These are phyloP conservation scores for Pristionchus mayeri DNA, from an alignment of 2,888 invertebrate species.

Conservation along the genomic window DNA sequence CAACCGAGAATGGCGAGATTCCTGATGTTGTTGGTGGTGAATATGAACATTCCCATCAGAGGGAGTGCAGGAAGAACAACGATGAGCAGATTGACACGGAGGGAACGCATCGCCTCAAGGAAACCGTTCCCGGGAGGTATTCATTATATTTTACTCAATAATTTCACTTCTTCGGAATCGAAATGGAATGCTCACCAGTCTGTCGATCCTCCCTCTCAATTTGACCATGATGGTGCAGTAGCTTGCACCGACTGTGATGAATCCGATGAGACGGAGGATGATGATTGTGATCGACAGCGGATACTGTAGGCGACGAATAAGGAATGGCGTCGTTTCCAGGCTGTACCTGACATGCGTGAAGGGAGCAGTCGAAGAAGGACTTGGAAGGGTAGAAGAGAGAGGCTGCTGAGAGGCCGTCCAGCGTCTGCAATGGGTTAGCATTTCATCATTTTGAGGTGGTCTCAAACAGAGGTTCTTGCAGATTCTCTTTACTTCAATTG, in stretches of 20 bases:
- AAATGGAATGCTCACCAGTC: background rate
- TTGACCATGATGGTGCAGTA: constrained; percentile 30
- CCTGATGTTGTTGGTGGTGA: constrained; percentile 18
- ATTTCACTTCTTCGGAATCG: background rate
- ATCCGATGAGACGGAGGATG: constrained; percentile 3
- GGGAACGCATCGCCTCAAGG: constrained; percentile 29
- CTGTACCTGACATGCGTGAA: background rate
- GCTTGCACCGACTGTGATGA: background rate
- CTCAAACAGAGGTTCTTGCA: too few relatives aligned
- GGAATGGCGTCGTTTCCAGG: background rate
- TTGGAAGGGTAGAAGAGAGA: background rate
- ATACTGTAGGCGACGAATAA: constrained; percentile 3
- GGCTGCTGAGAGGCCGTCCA: constrained; percentile 1
- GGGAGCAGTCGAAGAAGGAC: background rate
- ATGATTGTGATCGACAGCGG: constrained; percentile 1
- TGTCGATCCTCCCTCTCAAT: constrained; percentile 11
- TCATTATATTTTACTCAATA: too few relatives aligned
- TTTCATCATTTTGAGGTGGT: too few relatives aligned
- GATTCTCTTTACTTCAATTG: too few relatives aligned
- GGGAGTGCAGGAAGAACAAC: constrained; percentile 5
- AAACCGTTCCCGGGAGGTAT: too few relatives aligned
- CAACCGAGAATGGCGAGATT: background rate
- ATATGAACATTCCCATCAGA: constrained; percentile 33
- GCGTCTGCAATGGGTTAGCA: background rate
- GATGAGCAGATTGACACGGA: constrained; percentile 9